These are phyloP conservation scores for Nibea albiflora DNA, from an alignment of 2,113 vertebrate species.

Conservation along the genomic window DNA sequence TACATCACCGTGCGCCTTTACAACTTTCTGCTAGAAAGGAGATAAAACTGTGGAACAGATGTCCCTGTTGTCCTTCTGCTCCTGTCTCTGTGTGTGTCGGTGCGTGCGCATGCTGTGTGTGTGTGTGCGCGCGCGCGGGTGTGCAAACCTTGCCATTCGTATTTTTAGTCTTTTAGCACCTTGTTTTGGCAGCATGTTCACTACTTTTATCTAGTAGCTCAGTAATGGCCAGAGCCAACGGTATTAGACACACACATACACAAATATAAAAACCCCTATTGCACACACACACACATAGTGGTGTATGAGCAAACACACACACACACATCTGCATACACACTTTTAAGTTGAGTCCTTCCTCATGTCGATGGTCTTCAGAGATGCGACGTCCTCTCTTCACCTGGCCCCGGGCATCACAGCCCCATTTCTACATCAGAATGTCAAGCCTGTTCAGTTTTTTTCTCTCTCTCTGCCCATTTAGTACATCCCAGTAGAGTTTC, in stretches of 20 bases:
- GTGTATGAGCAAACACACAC: conserved; percentile 21
- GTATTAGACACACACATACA: conserved; percentile 17
- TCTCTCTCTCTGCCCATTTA: conserved; percentile 59
- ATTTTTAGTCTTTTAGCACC: conserved; percentile 77
- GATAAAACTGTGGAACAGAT: conserved; percentile 71
- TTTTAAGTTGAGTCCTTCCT: conserved; percentile 68
- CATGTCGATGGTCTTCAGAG: conserved; percentile 71
- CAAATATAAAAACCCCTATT: no score
- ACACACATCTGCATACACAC: conserved; percentile 53
- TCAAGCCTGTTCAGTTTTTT: conserved; percentile 67
- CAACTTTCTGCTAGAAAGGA: conserved; percentile 54
- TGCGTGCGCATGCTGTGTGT: not conserved
- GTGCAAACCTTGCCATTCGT: conserved; percentile 61
- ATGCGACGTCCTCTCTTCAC: conserved; percentile 63
- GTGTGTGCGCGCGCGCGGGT: not conserved
- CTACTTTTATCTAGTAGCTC: conserved; percentile 66
- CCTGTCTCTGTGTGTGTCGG: not conserved
- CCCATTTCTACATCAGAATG: conserved; percentile 66
- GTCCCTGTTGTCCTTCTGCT: conserved; percentile 66
- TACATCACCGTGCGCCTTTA: conserved; percentile 44
- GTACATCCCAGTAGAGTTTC: conserved; percentile 63
- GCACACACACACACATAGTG: not conserved
- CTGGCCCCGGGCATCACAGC: conserved; percentile 55
- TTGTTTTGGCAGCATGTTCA: conserved; percentile 79
- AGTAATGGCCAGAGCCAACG: conserved; percentile 59